Evolutionary conservation across 2,113 vertebrate species (phyloP).

Genomic region (Gobiocypris rarus): DNA sequence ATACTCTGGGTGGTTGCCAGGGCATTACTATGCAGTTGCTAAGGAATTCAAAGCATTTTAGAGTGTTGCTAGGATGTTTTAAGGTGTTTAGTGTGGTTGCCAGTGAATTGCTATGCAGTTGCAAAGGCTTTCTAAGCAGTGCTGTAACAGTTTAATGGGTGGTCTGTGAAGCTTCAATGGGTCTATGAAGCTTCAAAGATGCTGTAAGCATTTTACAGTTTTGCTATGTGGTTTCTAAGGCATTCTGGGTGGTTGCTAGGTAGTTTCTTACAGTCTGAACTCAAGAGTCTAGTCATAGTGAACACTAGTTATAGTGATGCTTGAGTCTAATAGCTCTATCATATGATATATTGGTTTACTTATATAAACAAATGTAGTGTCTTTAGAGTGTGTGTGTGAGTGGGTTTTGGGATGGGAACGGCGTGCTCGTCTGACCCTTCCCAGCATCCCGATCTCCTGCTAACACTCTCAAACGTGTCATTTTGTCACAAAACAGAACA

Average conservation of each 20-base stretch:
- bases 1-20: background rate
- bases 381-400: background rate
- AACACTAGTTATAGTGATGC: background rate
- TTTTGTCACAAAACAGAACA: conserved; percentile 56
- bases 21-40: background rate
- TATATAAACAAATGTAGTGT: conserved; percentile 20
- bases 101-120: background rate
- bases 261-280: background rate
- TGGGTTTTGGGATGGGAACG: conserved; percentile 67
- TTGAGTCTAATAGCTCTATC: background rate
- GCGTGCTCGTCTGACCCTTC: conserved; percentile 70
- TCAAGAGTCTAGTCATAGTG: background rate
- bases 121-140: background rate
- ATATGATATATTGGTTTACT: background rate
- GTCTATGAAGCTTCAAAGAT: background rate
- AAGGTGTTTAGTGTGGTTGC: background rate
- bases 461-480: conserved; percentile 69
- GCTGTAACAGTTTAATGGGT: background rate
- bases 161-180: too few relatives aligned
- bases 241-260: background rate
- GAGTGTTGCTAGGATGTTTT: background rate
- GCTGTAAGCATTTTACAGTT: background rate
- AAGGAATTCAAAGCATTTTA: background rate
- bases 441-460: conserved; percentile 63
- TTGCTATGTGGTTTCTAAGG: background rate